Evolutionary conservation across 2,888 invertebrate genomes (phyloP).

Genomic region (Trachelus iudaicus): DNA sequence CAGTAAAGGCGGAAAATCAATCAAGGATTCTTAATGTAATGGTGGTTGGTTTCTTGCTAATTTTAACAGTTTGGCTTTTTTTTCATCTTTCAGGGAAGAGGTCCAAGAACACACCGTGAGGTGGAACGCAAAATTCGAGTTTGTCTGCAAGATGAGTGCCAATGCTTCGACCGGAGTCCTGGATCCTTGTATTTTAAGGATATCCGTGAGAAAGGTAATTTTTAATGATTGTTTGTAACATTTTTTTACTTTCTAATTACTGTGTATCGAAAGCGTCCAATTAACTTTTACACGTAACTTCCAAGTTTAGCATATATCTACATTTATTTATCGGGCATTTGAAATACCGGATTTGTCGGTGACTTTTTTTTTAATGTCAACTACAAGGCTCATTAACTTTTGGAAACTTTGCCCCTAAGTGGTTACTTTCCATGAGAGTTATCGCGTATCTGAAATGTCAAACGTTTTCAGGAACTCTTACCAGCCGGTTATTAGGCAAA

Average conservation of each 20-base stretch:
- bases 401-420: not conserved
- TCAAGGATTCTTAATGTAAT: not conserved
- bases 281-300: not conserved
- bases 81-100: constrained; percentile 80
- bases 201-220: constrained; percentile 91
- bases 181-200: constrained; percentile 91
- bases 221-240: not conserved
- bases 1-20: not conserved
- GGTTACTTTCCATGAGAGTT: not conserved
- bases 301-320: not conserved
- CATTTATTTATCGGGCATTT: not conserved
- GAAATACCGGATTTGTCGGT: not conserved
- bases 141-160: constrained; percentile 97
- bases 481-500: not conserved
- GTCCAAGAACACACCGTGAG: constrained; percentile 93
- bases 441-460: not conserved
- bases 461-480: not conserved
- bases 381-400: not conserved
- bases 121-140: constrained; percentile 92
- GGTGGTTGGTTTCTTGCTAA: not conserved
- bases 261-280: not conserved
- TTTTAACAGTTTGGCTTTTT: constrained; percentile 3
- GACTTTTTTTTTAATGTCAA: not conserved
- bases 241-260: not conserved
- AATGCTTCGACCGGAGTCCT: constrained; percentile 94